Conservation (phyloP, 2,888 invertebrate genomes). For the Dynastes tityus region DNA sequence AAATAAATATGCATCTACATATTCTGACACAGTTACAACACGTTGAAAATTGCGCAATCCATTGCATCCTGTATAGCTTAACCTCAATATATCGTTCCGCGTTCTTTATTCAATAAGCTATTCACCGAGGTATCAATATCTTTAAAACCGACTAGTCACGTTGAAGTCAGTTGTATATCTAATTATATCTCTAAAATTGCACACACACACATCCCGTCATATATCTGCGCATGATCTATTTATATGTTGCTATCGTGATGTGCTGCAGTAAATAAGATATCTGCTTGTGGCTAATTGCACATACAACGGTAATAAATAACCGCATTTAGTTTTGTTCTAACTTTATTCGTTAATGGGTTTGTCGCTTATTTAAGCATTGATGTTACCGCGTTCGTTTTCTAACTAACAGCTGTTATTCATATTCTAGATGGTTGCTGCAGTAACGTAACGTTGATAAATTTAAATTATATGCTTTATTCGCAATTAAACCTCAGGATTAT, state of each 20-base stretch:
- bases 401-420: constrained; percentile 6
- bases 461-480: too few species aligned
- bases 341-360: constrained; percentile 41
- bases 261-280: constrained; percentile 52
- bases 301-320: constrained; percentile 50
- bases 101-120: constrained; percentile 51
- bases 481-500: too few species aligned
- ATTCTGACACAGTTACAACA: constrained; percentile 45
- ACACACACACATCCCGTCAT: constrained; percentile 44
- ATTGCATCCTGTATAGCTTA: constrained; percentile 51
- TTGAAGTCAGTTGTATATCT: constrained; percentile 50
- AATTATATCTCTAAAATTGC: constrained; percentile 49
- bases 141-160: constrained; percentile 49
- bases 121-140: constrained; percentile 50
- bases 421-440: too few species aligned
- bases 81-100: constrained; percentile 52
- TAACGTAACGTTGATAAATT: too few species aligned
- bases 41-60: constrained; percentile 47
- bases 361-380: constrained; percentile 47
- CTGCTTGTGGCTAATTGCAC: constrained; percentile 51
- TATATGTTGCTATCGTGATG: constrained; percentile 51
- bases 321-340: constrained; percentile 37
- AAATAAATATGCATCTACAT: constrained; percentile 45
- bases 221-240: constrained; percentile 50
- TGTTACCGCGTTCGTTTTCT: constrained; percentile 41